Percentiles rank a stretch among this genome's conserved stretches.
These are phyloP conservation scores for Caenorhabditis imperialis DNA, from an alignment of 2,888 invertebrate genomes.

Conservation along the genomic window DNA sequence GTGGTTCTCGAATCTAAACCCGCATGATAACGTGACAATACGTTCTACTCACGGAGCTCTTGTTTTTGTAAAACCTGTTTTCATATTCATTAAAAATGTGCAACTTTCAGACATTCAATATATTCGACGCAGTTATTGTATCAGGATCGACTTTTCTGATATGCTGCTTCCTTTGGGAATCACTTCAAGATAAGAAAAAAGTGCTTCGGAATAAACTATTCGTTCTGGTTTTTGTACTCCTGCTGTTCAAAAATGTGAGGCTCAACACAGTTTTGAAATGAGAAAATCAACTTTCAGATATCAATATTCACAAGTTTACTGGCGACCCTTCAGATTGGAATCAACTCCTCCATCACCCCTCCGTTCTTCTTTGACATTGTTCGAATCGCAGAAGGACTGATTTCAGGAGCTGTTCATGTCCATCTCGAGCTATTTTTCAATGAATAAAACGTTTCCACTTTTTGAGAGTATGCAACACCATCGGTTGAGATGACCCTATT, in stretches of 20 bases:
- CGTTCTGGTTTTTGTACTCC: not conserved
- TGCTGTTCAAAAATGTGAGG: not conserved
- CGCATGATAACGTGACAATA: not conserved
- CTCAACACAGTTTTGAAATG: too few species aligned
- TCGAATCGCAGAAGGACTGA: slow-evolving; percentile 2
- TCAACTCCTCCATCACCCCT: not conserved
- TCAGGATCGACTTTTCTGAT: not conserved
- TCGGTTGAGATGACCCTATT: too few species aligned
- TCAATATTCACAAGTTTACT: not conserved
- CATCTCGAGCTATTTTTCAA: too few species aligned
- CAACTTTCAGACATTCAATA: slow-evolving; percentile 1
- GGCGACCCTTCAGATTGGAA: not conserved
- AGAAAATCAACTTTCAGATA: not conserved
- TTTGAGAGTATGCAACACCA: too few species aligned
- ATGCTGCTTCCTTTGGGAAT: not conserved
- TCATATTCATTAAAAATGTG: not conserved
- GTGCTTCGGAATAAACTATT: not conserved
- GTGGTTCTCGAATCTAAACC: not conserved
- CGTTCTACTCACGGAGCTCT: not conserved
- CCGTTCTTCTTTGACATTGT: not conserved
- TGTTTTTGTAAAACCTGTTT: not conserved
- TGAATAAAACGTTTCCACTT: too few species aligned
- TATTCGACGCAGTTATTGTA: not conserved
- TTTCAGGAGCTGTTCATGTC: not conserved
- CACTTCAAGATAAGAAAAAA: not conserved